phyloP scores from a whole-genome alignment of 2,888 invertebrate species.

The Drosophila kambysellisi region DNA sequence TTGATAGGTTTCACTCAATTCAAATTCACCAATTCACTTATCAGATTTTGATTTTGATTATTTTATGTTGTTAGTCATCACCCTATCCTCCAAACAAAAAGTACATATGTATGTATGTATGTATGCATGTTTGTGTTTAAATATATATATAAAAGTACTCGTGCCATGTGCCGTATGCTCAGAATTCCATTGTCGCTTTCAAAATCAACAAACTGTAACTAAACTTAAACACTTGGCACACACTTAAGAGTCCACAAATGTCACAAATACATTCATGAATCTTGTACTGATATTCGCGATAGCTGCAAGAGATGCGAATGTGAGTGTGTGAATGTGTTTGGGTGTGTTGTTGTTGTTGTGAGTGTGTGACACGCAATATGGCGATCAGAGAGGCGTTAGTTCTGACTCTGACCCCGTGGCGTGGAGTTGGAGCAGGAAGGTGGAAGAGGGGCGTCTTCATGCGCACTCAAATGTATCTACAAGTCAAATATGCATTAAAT shows the following conservation, averaged over 20 bases:
- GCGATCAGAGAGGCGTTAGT: slow-evolving; percentile 55
- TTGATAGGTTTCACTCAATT: background rate
- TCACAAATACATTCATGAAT: slow-evolving; percentile 39
- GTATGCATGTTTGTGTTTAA: background rate
- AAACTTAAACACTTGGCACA: slow-evolving; percentile 63
- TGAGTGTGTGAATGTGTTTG: background rate
- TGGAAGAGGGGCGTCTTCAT: slow-evolving; percentile 26
- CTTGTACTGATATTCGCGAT: slow-evolving; percentile 43
- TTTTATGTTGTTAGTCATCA: background rate
- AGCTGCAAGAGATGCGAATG: slow-evolving; percentile 17
- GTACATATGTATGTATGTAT: background rate
- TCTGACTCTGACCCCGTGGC: slow-evolving; percentile 56
- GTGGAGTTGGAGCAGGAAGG: slow-evolving; percentile 6
- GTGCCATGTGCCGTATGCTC: slow-evolving; percentile 41
- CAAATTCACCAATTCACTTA: background rate
- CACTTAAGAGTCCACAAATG: slow-evolving; percentile 50
- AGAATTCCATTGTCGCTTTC: slow-evolving; percentile 80
- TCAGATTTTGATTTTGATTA: background rate
- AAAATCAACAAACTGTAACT: slow-evolving; percentile 83
- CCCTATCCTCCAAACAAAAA: slow-evolving; percentile 4
- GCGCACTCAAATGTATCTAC: slow-evolving; percentile 76
- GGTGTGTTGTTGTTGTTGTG: slow-evolving; percentile 1
- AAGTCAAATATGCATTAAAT: slow-evolving; percentile 82
- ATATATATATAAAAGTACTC: slow-evolving; percentile 3
- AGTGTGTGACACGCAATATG: slow-evolving; percentile 61